Evolutionary conservation across 2,888 invertebrate species (phyloP).

Genomic region (Polietes domitor): DNA sequence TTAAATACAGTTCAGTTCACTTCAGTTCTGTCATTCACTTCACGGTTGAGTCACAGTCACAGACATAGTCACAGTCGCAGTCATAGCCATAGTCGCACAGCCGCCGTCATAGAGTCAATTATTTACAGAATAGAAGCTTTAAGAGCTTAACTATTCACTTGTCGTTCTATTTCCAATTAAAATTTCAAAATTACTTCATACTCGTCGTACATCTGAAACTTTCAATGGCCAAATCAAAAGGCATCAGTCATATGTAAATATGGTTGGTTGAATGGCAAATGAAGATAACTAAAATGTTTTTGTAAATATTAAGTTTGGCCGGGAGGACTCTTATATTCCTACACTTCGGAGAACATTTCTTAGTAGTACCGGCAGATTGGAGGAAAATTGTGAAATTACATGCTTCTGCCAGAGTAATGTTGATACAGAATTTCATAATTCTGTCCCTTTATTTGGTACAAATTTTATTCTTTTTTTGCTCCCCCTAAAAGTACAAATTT

Average conservation of each 20-base stretch:
- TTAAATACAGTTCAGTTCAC: constrained; percentile 28
- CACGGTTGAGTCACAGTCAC: neutral
- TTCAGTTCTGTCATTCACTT: neutral
- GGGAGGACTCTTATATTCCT: too few relatives aligned
- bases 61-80: neutral
- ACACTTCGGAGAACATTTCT: too few relatives aligned
- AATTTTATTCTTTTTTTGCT: too few relatives aligned
- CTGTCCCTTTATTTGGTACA: too few relatives aligned
- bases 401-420: too few relatives aligned
- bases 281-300: too few relatives aligned
- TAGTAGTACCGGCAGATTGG: too few relatives aligned
- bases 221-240: neutral
- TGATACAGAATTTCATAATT: too few relatives aligned
- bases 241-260: neutral
- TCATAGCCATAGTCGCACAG: neutral
- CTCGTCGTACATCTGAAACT: neutral
- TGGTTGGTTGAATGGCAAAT: too few relatives aligned
- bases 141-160: neutral
- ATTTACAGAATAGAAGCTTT: neutral
- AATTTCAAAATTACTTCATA: constrained; percentile 15
- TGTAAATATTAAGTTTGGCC: too few relatives aligned
- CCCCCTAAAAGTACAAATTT: too few relatives aligned
- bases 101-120: neutral
- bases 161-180: constrained; percentile 19
- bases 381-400: too few relatives aligned